These are phyloP conservation scores for Hyphantria cunea DNA, from an alignment of 1,140 invertebrate species.

Conservation along the genomic window DNA sequence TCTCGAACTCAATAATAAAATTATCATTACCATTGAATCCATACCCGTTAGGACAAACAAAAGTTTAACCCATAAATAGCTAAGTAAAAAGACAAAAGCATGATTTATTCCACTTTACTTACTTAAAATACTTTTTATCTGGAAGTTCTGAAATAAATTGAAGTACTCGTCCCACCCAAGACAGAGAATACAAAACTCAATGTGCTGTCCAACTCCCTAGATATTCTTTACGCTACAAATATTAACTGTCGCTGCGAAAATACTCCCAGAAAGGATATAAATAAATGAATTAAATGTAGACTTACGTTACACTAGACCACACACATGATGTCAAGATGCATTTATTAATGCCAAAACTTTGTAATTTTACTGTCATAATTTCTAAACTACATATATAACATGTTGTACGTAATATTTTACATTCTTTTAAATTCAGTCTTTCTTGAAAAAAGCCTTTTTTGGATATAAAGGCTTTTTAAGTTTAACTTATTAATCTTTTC, in stretches of 20 bases:
- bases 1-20: constrained; percentile 9
- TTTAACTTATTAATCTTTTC: too few species aligned
- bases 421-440: too few species aligned
- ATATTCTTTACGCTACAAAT: constrained; percentile 30
- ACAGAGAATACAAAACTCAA: constrained; percentile 26
- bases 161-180: constrained; percentile 27
- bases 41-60: constrained; percentile 14
- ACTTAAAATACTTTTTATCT: constrained; percentile 32
- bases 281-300: constrained; percentile 18
- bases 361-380: too few species aligned
- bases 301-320: constrained; percentile 4
- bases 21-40: constrained; percentile 27
- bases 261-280: constrained; percentile 20
- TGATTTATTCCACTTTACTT: constrained; percentile 28
- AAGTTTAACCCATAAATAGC: constrained; percentile 19
- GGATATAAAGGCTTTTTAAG: too few species aligned
- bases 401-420: too few species aligned
- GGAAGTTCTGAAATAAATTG: constrained; percentile 27
- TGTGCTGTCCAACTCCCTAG: constrained; percentile 19
- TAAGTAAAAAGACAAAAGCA: constrained; percentile 8
- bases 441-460: too few species aligned
- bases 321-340: neutral
- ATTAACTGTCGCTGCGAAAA: constrained; percentile 25
- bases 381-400: too few species aligned
- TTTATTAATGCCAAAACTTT: neutral